These are phyloP conservation scores for Actias luna DNA, from an alignment of 2,888 invertebrate species.

Conservation along the genomic window DNA sequence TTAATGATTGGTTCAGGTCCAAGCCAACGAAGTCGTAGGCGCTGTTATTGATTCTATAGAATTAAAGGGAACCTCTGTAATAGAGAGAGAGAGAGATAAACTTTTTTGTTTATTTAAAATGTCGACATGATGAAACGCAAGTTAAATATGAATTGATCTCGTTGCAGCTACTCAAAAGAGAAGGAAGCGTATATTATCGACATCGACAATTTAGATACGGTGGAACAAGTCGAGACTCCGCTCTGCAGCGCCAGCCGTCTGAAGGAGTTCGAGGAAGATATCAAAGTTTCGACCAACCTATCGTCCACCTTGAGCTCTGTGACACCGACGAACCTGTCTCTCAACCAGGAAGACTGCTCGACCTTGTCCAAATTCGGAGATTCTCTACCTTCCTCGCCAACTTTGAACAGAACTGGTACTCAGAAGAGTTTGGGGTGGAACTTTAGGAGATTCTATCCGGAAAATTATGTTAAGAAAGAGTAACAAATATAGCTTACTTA, in stretches of 20 bases:
- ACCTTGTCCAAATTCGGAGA: conserved; percentile 41
- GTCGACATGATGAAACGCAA: too few relatives aligned
- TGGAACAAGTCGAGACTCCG: conserved; percentile 86
- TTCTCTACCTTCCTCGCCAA: conserved; percentile 54
- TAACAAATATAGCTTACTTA: not conserved
- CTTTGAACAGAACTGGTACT: conserved; percentile 50
- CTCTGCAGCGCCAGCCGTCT: conserved; percentile 89
- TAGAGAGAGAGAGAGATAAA: too few relatives aligned
- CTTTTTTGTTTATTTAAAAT: too few relatives aligned
- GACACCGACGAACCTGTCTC: conserved; percentile 50
- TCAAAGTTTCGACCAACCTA: conserved; percentile 54
- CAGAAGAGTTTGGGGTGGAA: conserved; percentile 70
- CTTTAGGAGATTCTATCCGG: conserved; percentile 55
- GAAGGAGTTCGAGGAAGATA: conserved; percentile 61
- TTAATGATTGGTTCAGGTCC: too few relatives aligned
- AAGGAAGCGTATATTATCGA: conserved; percentile 83
- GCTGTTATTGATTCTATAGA: too few relatives aligned
- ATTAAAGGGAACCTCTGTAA: too few relatives aligned
- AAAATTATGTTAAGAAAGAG: conserved; percentile 27
- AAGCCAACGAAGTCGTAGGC: too few relatives aligned
- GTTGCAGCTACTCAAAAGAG: conserved; percentile 78
- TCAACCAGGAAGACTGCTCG: conserved; percentile 48
- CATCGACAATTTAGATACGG: conserved; percentile 83
- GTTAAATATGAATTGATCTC: not conserved
- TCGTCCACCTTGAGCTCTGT: conserved; percentile 48